Conservation (phyloP, 2,797 vertebrate species). For the Sparus aurata region DNA sequence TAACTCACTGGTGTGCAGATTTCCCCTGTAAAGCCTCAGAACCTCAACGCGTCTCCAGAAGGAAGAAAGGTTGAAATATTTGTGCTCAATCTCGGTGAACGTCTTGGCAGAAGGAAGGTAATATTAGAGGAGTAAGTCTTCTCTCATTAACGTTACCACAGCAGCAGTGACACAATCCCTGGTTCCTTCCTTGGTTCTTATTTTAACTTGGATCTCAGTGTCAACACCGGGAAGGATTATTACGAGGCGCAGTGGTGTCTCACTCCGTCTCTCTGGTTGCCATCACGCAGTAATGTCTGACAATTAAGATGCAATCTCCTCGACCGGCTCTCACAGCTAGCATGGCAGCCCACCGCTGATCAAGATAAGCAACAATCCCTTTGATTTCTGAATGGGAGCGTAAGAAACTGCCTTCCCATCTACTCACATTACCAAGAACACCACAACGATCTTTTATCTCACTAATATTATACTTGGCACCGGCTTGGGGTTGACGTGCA, state of each 20-base stretch:
- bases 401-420: slow-evolving; percentile 36
- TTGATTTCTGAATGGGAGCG: slow-evolving; percentile 65
- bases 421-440: slow-evolving; percentile 50
- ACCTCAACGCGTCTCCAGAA: background rate
- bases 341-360: slow-evolving; percentile 58
- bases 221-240: slow-evolving; percentile 58
- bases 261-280: slow-evolving; percentile 55
- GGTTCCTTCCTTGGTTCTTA: slow-evolving; percentile 20
- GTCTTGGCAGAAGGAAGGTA: slow-evolving; percentile 33
- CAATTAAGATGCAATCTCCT: slow-evolving; percentile 79
- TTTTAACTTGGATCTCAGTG: slow-evolving; percentile 54
- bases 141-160: slow-evolving; percentile 60
- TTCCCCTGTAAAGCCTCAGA: slow-evolving; percentile 13
- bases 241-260: slow-evolving; percentile 57
- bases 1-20: background rate
- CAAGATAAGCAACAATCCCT: slow-evolving; percentile 70
- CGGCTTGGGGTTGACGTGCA: slow-evolving; percentile 40
- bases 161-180: slow-evolving; percentile 53
- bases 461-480: slow-evolving; percentile 67
- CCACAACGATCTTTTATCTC: slow-evolving; percentile 41
- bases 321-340: slow-evolving; percentile 63
- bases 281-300: slow-evolving; percentile 68
- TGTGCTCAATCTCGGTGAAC: slow-evolving; percentile 26
- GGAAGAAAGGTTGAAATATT: slow-evolving; percentile 2
- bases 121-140: slow-evolving; percentile 51